phyloP scores from a whole-genome alignment of 1,140 invertebrate genomes.

The Rhizoglyphus robini region DNA sequence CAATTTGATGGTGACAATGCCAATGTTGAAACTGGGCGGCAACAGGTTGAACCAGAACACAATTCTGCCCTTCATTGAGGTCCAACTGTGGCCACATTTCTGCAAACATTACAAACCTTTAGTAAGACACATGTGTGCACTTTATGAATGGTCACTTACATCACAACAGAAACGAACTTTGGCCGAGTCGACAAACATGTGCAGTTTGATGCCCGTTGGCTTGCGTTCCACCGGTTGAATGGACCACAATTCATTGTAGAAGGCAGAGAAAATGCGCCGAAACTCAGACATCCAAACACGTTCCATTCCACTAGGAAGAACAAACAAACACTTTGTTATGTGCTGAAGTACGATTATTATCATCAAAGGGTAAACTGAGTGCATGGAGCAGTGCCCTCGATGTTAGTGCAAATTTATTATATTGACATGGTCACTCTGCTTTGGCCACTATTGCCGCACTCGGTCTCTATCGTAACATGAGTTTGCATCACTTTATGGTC shows the following conservation, averaged over 20 bases:
- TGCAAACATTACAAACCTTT: slow-evolving; percentile 26
- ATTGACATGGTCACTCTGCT: too few species aligned
- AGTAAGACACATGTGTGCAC: too few species aligned
- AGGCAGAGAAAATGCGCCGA: slow-evolving; percentile 25
- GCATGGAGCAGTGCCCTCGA: background rate
- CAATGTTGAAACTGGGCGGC: slow-evolving; percentile 29
- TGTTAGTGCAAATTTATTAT: too few species aligned
- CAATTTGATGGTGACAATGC: slow-evolving; percentile 36
- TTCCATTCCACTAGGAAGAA: slow-evolving; percentile 28
- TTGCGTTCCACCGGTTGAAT: slow-evolving; percentile 22
- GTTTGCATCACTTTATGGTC: too few species aligned
- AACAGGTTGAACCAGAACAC: slow-evolving; percentile 39
- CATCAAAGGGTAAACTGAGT: too few species aligned
- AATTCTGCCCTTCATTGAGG: slow-evolving; percentile 41
- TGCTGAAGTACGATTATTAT: too few species aligned
- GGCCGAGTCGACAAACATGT: slow-evolving; percentile 28
- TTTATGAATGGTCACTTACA: slow-evolving; percentile 23
- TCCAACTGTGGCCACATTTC: slow-evolving; percentile 41
- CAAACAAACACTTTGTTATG: too few species aligned
- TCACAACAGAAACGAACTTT: slow-evolving; percentile 30
- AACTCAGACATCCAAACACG: slow-evolving; percentile 28
- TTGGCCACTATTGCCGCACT: too few species aligned
- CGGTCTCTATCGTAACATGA: too few species aligned
- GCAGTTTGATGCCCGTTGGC: slow-evolving; percentile 15
- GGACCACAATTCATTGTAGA: slow-evolving; percentile 26